These are phyloP conservation scores for Trichoplusia ni DNA, from an alignment of 1,140 invertebrate genomes.

Conservation along the genomic window DNA sequence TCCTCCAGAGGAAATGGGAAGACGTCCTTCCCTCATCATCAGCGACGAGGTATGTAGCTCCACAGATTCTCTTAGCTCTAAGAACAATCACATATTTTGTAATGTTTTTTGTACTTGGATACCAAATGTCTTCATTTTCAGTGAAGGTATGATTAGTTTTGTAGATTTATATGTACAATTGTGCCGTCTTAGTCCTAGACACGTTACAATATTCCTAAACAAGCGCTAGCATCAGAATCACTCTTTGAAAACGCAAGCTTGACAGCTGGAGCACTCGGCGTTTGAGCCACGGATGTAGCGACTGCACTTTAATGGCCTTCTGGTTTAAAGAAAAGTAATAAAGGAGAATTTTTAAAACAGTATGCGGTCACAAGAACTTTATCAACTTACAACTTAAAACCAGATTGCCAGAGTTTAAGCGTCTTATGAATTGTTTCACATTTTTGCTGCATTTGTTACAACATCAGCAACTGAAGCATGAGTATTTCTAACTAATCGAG, in stretches of 20 bases:
- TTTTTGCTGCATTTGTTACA: conserved; percentile 20
- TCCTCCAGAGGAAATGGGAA: conserved; percentile 90
- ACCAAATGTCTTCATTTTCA: conserved; percentile 46
- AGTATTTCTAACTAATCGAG: not conserved
- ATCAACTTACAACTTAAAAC: not conserved
- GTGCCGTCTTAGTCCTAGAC: conserved; percentile 44
- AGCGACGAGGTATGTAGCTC: conserved; percentile 91
- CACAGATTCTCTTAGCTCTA: conserved; percentile 5
- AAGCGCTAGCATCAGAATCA: conserved; percentile 32
- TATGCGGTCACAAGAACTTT: not conserved
- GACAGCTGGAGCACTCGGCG: conserved; percentile 11
- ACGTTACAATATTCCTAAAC: conserved; percentile 13
- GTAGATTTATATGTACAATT: conserved; percentile 52
- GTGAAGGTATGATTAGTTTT: conserved; percentile 60
- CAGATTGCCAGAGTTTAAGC: conserved; percentile 9
- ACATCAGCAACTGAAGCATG: conserved; percentile 17
- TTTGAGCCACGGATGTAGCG: conserved; percentile 9
- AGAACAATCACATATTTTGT: conserved; percentile 24
- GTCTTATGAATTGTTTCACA: conserved; percentile 3
- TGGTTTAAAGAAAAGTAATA: not conserved
- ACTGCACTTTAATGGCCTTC: conserved; percentile 19
- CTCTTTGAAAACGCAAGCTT: conserved; percentile 33
- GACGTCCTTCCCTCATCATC: conserved; percentile 93
- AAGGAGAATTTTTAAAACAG: not conserved
- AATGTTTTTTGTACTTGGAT: conserved; percentile 34